Evolutionary conservation across 2,797 vertebrate genomes (phyloP).

Genomic region (Ispidina lecontei): DNA sequence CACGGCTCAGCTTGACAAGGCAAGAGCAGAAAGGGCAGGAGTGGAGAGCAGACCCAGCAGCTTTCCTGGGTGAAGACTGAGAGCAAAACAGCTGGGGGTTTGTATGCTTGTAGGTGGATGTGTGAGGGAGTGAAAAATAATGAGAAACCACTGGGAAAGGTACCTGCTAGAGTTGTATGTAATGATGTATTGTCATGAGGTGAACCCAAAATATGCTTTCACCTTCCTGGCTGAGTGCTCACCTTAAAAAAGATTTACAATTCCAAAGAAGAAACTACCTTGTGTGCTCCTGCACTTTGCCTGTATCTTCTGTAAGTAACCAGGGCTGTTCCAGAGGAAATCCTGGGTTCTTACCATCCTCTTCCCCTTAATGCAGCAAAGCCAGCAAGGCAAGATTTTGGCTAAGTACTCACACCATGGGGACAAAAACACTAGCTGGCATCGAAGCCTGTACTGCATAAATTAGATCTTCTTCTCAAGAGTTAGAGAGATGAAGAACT

Average conservation of each 20-base stretch:
- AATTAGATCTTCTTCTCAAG: constrained; percentile 48
- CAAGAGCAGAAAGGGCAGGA: not conserved
- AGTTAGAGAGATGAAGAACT: constrained; percentile 30
- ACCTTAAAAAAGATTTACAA: not conserved
- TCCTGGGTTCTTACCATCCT: not conserved
- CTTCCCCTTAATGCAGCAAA: not conserved
- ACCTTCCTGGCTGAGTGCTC: not conserved
- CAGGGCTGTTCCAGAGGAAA: not conserved
- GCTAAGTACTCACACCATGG: not conserved
- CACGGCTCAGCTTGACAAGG: not conserved
- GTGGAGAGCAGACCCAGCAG: not conserved
- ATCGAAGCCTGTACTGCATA: not conserved
- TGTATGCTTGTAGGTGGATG: not conserved
- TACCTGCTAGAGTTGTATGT: not conserved
- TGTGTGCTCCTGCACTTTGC: not conserved
- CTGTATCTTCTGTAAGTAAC: not conserved
- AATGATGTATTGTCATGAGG: not conserved
- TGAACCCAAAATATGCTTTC: not conserved
- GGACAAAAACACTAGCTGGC: constrained; percentile 21
- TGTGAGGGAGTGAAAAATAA: not conserved
- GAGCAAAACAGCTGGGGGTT: not conserved
- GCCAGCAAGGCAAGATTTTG: not conserved
- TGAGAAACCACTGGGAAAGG: not conserved
- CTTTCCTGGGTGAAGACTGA: not conserved
- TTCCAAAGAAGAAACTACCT: not conserved